A percentile compares a stretch with the other conserved stretches of the same genome.
phyloP scores from a whole-genome alignment of 2,888 invertebrate species.

The Calephelis perditalis region DNA sequence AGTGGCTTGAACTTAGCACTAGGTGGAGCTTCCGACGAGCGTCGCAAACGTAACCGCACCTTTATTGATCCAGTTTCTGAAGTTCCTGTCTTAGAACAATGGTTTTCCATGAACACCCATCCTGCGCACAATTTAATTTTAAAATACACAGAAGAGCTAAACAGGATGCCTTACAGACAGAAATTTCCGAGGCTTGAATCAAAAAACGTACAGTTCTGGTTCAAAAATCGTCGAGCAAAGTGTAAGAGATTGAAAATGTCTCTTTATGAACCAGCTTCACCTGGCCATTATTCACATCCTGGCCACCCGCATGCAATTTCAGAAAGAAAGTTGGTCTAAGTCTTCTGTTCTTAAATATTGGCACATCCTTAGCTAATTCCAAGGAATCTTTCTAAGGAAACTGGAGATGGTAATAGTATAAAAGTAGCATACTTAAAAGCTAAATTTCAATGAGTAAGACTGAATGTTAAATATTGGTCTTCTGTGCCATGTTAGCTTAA shows the following conservation, averaged over 20 bases:
- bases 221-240: constrained; percentile 98
- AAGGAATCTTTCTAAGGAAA: constrained; percentile 10
- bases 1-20: constrained; percentile 81
- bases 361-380: background rate
- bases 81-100: constrained; percentile 94
- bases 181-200: constrained; percentile 99
- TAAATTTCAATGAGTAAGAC: constrained; percentile 57
- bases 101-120: constrained; percentile 98
- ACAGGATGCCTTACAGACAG: constrained; percentile 97
- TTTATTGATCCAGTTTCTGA: constrained; percentile 99
- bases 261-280: constrained; percentile 85
- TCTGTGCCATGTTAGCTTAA: constrained; percentile 75
- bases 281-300: constrained; percentile 79
- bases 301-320: constrained; percentile 74
- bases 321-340: constrained; percentile 68
- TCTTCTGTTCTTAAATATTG: constrained; percentile 20
- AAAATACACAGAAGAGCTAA: constrained; percentile 98
- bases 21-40: constrained; percentile 86
- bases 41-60: constrained; percentile 96
- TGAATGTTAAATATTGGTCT: constrained; percentile 61
- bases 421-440: background rate
- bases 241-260: constrained; percentile 97
- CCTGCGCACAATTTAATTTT: constrained; percentile 98
- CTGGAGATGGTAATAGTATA: background rate
- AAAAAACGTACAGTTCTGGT: constrained; percentile 99